Evolutionary conservation across 2,888 invertebrate genomes (phyloP), one percentile per base, ranked within the genome.

Genomic region (Sphaerophoria taeniata): DNA sequence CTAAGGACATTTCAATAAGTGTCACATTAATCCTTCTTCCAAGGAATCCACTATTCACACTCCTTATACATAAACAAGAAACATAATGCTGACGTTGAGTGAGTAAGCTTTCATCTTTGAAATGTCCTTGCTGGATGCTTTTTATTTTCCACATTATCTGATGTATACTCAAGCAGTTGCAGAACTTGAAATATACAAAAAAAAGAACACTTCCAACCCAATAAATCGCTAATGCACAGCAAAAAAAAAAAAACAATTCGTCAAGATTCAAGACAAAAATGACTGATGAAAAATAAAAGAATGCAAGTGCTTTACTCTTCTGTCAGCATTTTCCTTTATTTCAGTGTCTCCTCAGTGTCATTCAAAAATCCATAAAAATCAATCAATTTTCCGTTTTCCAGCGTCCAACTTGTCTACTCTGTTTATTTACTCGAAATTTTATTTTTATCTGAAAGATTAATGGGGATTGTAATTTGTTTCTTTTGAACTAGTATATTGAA

Each of bases 331-430:
- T 73, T 73, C 14, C 55, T 53, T 33, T 24, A 24, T 24, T n/a
- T 55, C 65, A 14, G 4, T 71, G 51, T 65, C 77, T 65, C 61
- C 55, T 55, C 47, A 77, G 77, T 81, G 71, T 72, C 82, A 72
- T 60, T 82, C 74, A 79, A 71, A 83, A 83, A 83, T 83, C 78
- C 58, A 74, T 74, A 79, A 79, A 84, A 79, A 84, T 75, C 79
- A 74, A 79, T 84, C 79, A 75, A 74, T 78, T 63, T 63, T 60
- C 67, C 45, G 11, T 67, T 60, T n/a, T n/a, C n/a, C n/a, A n/a
- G n/a, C n/a, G n/a, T n/a, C n/a, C n/a, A n/a, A n/a, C n/a, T n/a
- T n/a, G 34, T 34, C 7, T 63, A n/a, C 45, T 6, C 33, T 47
- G 33, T 34, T 11, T 65, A 39, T 14, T 58, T 39, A 11, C 7